Evolutionary conservation across 2,888 invertebrate species (phyloP).

Genomic region (Galerucella pusilla): DNA sequence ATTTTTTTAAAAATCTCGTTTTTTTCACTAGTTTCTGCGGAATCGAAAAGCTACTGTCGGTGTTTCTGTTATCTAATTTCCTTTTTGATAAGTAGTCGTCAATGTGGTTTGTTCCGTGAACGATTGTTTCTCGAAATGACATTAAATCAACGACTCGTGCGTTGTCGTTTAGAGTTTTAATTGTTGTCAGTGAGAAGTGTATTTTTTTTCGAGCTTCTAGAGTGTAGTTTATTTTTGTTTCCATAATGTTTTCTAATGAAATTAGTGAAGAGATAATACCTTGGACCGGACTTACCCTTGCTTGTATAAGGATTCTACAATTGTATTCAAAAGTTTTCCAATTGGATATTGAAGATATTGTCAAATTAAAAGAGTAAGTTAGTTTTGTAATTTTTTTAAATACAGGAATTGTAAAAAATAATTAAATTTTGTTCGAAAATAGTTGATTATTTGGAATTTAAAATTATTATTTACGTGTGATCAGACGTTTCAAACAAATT

Average conservation of each 20-base stretch:
- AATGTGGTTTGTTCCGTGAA: constrained; percentile 21
- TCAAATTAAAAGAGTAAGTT: constrained; percentile 44
- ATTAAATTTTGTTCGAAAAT: too few species aligned
- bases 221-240: constrained; percentile 12
- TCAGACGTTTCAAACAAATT: too few species aligned
- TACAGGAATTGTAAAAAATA: too few species aligned
- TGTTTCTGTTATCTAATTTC: constrained; percentile 38
- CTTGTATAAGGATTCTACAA: constrained; percentile 84
- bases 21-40: constrained; percentile 24
- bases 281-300: constrained; percentile 87
- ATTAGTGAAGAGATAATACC: constrained; percentile 62
- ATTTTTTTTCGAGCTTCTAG: not conserved
- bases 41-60: constrained; percentile 28
- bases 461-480: too few species aligned
- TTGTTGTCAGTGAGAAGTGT: constrained; percentile 4
- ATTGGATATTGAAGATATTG: constrained; percentile 62
- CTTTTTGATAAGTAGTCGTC: constrained; percentile 32
- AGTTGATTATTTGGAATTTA: too few species aligned
- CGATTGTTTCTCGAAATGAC: constrained; percentile 34
- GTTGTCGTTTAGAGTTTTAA: constrained; percentile 7
- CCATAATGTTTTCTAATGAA: constrained; percentile 54
- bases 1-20: constrained; percentile 5
- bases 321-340: constrained; percentile 91
- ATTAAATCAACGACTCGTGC: constrained; percentile 10
- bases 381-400: too few species aligned